phyloP scores from a whole-genome alignment of 2,888 invertebrate species.

The Bruchidius siliquastri region DNA sequence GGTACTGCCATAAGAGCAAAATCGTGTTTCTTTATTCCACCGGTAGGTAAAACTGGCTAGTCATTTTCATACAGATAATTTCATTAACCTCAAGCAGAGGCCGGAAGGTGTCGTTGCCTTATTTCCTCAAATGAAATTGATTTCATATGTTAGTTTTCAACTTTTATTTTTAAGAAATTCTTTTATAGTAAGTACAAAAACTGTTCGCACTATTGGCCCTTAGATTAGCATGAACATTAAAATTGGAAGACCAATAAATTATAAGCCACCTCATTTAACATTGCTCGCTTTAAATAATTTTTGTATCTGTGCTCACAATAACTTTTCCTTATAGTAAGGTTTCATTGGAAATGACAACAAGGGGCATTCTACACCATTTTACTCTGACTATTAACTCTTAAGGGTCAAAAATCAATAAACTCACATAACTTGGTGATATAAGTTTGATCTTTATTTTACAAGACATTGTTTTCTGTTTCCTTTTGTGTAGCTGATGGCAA shows the following conservation, averaged over 20 bases:
- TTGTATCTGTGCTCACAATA: constrained; percentile 9
- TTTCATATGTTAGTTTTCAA: no score
- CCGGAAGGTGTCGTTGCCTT: no score
- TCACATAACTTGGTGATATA: not conserved
- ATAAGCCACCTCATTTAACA: not conserved
- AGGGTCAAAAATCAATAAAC: not conserved
- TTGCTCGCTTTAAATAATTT: not conserved
- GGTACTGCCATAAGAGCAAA: no score
- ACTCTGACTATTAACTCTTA: not conserved
- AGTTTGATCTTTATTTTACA: not conserved
- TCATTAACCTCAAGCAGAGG: no score
- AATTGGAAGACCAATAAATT: not conserved
- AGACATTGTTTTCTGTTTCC: not conserved
- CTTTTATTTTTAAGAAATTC: no score
- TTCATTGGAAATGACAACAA: constrained; percentile 48
- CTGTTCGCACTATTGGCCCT: no score
- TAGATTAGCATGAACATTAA: no score
- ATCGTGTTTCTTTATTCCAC: no score
- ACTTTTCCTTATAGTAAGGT: constrained; percentile 52
- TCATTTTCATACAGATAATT: no score
- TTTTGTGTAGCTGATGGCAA: not conserved
- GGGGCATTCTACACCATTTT: not conserved
- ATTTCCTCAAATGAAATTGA: no score
- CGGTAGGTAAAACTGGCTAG: no score
- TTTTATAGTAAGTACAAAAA: no score